Conservation (phyloP, 2,888 invertebrate species). For the Drosophila koepferae region DNA sequence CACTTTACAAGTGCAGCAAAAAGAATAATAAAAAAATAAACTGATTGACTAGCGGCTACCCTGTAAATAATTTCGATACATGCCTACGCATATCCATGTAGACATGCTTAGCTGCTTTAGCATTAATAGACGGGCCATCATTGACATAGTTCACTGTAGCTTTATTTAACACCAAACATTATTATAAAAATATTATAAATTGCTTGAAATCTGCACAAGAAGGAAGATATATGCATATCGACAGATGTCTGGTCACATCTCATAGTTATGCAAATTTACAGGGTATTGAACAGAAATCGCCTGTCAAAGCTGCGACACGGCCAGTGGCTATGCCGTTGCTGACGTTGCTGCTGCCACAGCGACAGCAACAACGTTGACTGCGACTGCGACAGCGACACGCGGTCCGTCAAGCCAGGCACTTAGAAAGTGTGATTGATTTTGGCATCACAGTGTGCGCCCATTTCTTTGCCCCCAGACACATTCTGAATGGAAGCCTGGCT, state of each 20-base stretch:
- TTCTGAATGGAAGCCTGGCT: conserved; percentile 67
- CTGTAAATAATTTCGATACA: background rate
- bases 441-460: conserved; percentile 76
- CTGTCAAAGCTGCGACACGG: conserved; percentile 40
- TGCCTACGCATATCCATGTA: background rate
- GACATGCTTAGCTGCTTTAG: background rate
- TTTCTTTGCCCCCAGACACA: conserved; percentile 69
- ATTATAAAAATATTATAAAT: no score
- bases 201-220: background rate
- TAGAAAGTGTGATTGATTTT: conserved; percentile 83
- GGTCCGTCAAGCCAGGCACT: conserved; percentile 48
- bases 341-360: conserved; percentile 6
- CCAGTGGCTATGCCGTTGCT: conserved; percentile 21
- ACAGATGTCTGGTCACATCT: no score
- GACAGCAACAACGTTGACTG: background rate
- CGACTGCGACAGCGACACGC: conserved; percentile 34
- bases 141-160: background rate
- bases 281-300: conserved; percentile 6
- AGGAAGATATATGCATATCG: background rate
- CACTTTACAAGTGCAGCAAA: conserved; percentile 26
- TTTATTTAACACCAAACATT: background rate
- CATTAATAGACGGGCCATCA: background rate
- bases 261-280: background rate
- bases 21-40: background rate
- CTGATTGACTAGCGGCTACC: background rate